Percentiles rank a stretch among this genome's conserved stretches.
These are phyloP conservation scores for Monopis laevigella DNA, from an alignment of 2,888 invertebrate genomes.

Conservation along the genomic window DNA sequence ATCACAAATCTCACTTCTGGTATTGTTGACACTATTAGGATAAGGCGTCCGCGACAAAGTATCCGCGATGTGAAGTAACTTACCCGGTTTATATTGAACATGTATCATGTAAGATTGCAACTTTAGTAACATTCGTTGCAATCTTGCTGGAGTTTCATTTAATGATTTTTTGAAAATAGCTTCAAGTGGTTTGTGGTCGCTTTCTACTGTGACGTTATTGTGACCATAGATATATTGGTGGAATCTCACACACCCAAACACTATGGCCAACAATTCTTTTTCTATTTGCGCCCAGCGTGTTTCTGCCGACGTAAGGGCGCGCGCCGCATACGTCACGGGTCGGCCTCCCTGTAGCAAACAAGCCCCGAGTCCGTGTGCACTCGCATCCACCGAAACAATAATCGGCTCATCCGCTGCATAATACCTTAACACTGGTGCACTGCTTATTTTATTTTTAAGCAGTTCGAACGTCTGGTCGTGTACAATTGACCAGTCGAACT, in stretches of 20 bases:
- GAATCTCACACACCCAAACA: slow-evolving; percentile 18
- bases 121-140: slow-evolving; percentile 26
- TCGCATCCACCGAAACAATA: slow-evolving; percentile 16
- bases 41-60: slow-evolving; percentile 25
- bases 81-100: slow-evolving; percentile 24
- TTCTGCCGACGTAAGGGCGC: slow-evolving; percentile 17
- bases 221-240: slow-evolving; percentile 22
- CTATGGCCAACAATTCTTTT: slow-evolving; percentile 20
- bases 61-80: slow-evolving; percentile 25
- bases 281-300: slow-evolving; percentile 19
- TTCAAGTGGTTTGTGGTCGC: slow-evolving; percentile 29
- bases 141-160: slow-evolving; percentile 20
- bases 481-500: slow-evolving; percentile 10
- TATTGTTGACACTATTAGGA: no score
- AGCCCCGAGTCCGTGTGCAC: slow-evolving; percentile 15
- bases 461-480: slow-evolving; percentile 12
- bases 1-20: no score
- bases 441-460: slow-evolving; percentile 3
- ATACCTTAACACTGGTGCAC: slow-evolving; percentile 13
- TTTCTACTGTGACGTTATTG: slow-evolving; percentile 21
- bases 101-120: slow-evolving; percentile 23
- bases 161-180: slow-evolving; percentile 25
- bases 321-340: slow-evolving; percentile 15
- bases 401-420: slow-evolving; percentile 13
- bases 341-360: slow-evolving; percentile 14